phyloP scores from a whole-genome alignment of 2,888 invertebrate species.

The Xylota sylvarum region DNA sequence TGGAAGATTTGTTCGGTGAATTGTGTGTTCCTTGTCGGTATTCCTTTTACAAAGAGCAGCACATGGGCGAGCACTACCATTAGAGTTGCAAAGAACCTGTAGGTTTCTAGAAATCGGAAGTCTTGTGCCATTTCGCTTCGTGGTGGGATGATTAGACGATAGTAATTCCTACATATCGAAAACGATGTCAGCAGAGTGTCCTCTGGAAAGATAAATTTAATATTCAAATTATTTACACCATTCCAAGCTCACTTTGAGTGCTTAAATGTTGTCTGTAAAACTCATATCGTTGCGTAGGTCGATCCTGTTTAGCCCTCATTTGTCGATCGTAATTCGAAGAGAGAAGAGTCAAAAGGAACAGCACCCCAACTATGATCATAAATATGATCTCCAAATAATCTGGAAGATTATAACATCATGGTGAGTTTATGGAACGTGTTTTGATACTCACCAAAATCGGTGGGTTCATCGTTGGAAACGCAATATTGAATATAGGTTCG shows the following conservation, averaged over 20 bases:
- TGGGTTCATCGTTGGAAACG: conserved; percentile 74
- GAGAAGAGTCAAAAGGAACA: conserved; percentile 29
- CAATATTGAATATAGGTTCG: conserved; percentile 82
- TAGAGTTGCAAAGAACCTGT: conserved; percentile 79
- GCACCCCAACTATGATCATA: conserved; percentile 14
- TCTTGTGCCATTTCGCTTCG: conserved; percentile 77
- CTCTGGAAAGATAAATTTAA: conserved; percentile 64
- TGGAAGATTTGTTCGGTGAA: conserved; percentile 80
- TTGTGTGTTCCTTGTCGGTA: conserved; percentile 80
- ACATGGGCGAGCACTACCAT: conserved; percentile 80
- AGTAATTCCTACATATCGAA: conserved; percentile 82
- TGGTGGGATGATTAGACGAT: conserved; percentile 79
- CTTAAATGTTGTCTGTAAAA: conserved; percentile 42
- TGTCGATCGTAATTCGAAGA: conserved; percentile 60
- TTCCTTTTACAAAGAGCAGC: conserved; percentile 79
- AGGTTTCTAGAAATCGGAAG: conserved; percentile 81
- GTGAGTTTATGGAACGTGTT: too few species aligned
- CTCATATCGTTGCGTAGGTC: conserved; percentile 12
- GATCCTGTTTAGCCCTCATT: conserved; percentile 31
- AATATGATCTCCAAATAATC: conserved; percentile 41
- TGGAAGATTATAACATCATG: not conserved
- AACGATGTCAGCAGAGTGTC: conserved; percentile 80
- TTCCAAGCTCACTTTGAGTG: conserved; percentile 19
- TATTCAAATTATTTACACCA: not conserved
- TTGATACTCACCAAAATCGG: conserved; percentile 77